Percentiles rank a stretch among this genome's conserved stretches.
phyloP scores from a whole-genome alignment of 2,113 vertebrate genomes.

The Brachyistius frenatus region DNA sequence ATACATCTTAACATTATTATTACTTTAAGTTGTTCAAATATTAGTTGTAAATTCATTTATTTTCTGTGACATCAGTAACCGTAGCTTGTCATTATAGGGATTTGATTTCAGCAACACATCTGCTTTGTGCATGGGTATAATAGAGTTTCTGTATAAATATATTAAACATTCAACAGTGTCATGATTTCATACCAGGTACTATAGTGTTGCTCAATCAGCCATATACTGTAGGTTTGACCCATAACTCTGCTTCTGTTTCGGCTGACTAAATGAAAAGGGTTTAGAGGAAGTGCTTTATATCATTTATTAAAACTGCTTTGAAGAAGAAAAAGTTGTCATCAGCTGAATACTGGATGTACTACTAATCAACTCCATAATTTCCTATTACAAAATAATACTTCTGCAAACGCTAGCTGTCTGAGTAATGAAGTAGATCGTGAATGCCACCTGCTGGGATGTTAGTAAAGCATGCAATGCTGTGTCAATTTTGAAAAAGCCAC shows the following conservation, averaged over 20 bases:
- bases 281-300: neutral
- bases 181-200: neutral
- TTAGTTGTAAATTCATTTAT: slow-evolving; percentile 11
- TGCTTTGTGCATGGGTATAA: neutral
- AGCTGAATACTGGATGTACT: neutral
- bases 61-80: neutral
- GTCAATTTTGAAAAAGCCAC: slow-evolving; percentile 16
- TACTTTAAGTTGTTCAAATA: neutral
- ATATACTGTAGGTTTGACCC: too few relatives aligned
- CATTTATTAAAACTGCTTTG: neutral
- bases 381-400: neutral
- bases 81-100: slow-evolving; percentile 31
- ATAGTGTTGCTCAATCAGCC: neutral
- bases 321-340: neutral
- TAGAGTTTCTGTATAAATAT: neutral
- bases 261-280: too few relatives aligned
- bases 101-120: neutral
- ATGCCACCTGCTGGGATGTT: slow-evolving; percentile 79
- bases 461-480: slow-evolving; percentile 37
- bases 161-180: slow-evolving; percentile 10
- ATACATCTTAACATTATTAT: neutral
- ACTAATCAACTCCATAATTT: neutral
- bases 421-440: slow-evolving; percentile 41
- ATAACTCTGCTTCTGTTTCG: too few relatives aligned
- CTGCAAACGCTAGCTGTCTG: neutral